Evolutionary conservation across 2,797 vertebrate genomes (phyloP), one percentile per base, ranked within the genome.

Genomic region (Onychomys arenicola): DNA sequence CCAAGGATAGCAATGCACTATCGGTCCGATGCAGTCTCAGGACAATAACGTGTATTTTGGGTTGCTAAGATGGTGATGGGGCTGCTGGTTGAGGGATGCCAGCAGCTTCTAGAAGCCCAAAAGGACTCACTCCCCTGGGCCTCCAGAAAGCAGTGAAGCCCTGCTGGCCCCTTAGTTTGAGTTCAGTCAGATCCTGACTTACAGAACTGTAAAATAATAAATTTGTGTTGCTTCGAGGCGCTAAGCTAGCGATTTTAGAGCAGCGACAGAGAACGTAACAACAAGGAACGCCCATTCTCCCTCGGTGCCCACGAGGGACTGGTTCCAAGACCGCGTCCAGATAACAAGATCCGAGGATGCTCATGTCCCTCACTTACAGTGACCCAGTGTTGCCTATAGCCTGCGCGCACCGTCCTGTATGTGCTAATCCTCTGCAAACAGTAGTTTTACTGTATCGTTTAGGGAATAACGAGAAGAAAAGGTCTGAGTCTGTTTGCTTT

Each of bases 201-300:
- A 90, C 25, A 71, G 71, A 92, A 93, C 80, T 86, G 59, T 82
- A 46, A 93, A 90, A 82, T 78, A 92, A 73, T 88, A 86, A 37
- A 78, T 80, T 40, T 75, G 65, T 52, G 52, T 52, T 52, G 52
- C 52, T 52, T 52, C 52, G 52, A 52, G 52, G 52, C 0, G 52
- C 52, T 52, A 52, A 52, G 52, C 52, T 52, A 52, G 52, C 13
- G 52, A n/a, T n/a, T n/a, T n/a, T n/a, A n/a, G n/a, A n/a, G n/a
- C n/a, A n/a, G n/a, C n/a, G n/a, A n/a, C n/a, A n/a, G 23, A 78
- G 86, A 92, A 95, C 76, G n/a, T 23, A 85, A 69, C 29, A 85
- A 52, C 6, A 3, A 57, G 2, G 40, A 93, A 43, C 37, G 92
- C 8, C 61, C 23, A 34, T 40, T 40, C 34, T 9, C 61, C 21